A percentile compares a stretch with the other conserved stretches of the same genome.
These are phyloP conservation scores for Probaryconus sp. DNA, from an alignment of 1,140 invertebrate genomes.

Conservation along the genomic window DNA sequence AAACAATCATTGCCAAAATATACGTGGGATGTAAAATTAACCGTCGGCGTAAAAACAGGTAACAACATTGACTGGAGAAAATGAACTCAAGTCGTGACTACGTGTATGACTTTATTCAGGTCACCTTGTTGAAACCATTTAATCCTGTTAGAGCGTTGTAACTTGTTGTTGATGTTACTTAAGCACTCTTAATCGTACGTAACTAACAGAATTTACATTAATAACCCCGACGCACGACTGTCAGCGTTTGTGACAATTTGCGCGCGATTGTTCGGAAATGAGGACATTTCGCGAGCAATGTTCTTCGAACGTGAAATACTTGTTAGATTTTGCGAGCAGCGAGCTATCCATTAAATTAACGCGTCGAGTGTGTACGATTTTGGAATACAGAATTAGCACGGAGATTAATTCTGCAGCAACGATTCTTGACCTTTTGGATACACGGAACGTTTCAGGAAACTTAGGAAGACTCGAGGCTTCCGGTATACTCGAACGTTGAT, in stretches of 20 bases:
- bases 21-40: no score
- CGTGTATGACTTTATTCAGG: no score
- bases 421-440: slow-evolving; percentile 39
- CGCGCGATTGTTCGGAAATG: slow-evolving; percentile 4
- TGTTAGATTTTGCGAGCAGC: slow-evolving; percentile 6
- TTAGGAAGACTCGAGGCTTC: slow-evolving; percentile 31
- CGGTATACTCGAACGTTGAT: slow-evolving; percentile 42
- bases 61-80: no score
- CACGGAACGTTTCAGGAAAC: slow-evolving; percentile 12
- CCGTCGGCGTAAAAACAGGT: no score
- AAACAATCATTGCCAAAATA: no score
- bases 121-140: no score
- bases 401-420: slow-evolving; percentile 19
- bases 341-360: slow-evolving; percentile 31
- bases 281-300: slow-evolving; percentile 1
- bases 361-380: slow-evolving; percentile 3
- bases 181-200: slow-evolving; percentile 6
- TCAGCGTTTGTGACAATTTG: slow-evolving; percentile 8
- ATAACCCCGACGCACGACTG: slow-evolving; percentile 17
- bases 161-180: slow-evolving; percentile 25
- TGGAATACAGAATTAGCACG: slow-evolving; percentile 29
- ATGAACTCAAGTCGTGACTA: no score
- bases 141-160: slow-evolving; percentile 10
- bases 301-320: slow-evolving; percentile 18
- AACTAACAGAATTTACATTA: slow-evolving; percentile 16